Conservation (phyloP, 2,113 vertebrate genomes). For the Sinosuthora webbiana region DNA sequence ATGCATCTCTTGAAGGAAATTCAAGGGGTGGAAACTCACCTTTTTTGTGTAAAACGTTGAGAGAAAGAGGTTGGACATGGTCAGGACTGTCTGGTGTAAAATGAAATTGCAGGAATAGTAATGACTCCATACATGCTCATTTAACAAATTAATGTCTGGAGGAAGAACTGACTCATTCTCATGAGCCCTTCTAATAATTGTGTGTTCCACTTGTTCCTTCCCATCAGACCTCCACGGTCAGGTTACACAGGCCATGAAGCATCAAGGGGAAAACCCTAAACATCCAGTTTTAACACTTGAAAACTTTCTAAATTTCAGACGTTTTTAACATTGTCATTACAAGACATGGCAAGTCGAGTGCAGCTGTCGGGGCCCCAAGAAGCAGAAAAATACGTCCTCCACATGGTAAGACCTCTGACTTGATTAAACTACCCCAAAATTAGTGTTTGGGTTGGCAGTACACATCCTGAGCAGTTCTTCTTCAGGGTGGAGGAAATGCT, state of each 20-base stretch:
- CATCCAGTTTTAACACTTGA: background rate
- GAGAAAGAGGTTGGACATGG: background rate
- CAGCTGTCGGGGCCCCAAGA: slow-evolving; percentile 95
- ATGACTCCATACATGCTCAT: fast-evolving
- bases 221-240: background rate
- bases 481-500: background rate
- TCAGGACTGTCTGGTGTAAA: background rate
- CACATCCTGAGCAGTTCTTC: background rate
- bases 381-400: slow-evolving; percentile 97
- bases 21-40: background rate
- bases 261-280: background rate
- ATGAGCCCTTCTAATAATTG: background rate
- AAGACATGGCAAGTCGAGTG: slow-evolving; percentile 99
- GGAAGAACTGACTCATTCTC: background rate
- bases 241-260: background rate
- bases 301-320: slow-evolving; percentile 80
- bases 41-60: background rate
- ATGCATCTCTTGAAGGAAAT: background rate
- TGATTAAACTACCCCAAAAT: background rate
- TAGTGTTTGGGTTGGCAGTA: background rate
- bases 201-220: background rate
- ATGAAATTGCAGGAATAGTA: background rate
- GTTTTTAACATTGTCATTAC: slow-evolving; percentile 95
- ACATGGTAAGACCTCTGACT: slow-evolving; percentile 85
- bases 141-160: background rate